These are phyloP conservation scores for Oligia latruncula DNA, from an alignment of 2,888 invertebrate species.

Conservation along the genomic window DNA sequence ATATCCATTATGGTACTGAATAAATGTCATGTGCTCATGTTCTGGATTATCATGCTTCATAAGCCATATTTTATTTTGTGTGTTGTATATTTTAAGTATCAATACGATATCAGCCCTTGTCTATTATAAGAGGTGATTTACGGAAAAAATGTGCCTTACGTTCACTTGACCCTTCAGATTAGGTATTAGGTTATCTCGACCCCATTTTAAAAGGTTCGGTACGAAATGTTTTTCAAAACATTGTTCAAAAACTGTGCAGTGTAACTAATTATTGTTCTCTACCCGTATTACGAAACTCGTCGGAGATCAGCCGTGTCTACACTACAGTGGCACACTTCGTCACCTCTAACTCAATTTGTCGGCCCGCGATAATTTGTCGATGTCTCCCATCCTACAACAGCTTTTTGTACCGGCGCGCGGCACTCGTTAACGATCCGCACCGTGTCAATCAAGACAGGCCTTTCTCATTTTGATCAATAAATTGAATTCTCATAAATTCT, in stretches of 20 bases:
- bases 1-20: slow-evolving; percentile 52
- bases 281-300: slow-evolving; percentile 46
- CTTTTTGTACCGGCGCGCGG: slow-evolving; percentile 63
- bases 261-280: slow-evolving; percentile 16
- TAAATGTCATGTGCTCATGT: slow-evolving; percentile 52
- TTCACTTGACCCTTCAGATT: background rate
- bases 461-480: slow-evolving; percentile 53
- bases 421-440: slow-evolving; percentile 66
- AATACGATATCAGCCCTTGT: slow-evolving; percentile 1
- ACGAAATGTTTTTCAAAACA: slow-evolving; percentile 4
- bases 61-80: slow-evolving; percentile 20
- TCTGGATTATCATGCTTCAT: slow-evolving; percentile 42
- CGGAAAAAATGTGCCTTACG: background rate
- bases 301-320: slow-evolving; percentile 46
- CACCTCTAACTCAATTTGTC: slow-evolving; percentile 77
- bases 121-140: background rate
- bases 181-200: background rate
- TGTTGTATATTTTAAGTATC: background rate
- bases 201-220: background rate
- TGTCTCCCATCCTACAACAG: slow-evolving; percentile 66
- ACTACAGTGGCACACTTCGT: slow-evolving; percentile 58
- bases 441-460: slow-evolving; percentile 66
- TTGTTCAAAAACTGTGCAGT: slow-evolving; percentile 10
- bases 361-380: slow-evolving; percentile 74
- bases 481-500: slow-evolving; percentile 44